These are phyloP conservation scores for Entomyzon cyanotis DNA, from an alignment of 2,113 vertebrate species.

Conservation along the genomic window DNA sequence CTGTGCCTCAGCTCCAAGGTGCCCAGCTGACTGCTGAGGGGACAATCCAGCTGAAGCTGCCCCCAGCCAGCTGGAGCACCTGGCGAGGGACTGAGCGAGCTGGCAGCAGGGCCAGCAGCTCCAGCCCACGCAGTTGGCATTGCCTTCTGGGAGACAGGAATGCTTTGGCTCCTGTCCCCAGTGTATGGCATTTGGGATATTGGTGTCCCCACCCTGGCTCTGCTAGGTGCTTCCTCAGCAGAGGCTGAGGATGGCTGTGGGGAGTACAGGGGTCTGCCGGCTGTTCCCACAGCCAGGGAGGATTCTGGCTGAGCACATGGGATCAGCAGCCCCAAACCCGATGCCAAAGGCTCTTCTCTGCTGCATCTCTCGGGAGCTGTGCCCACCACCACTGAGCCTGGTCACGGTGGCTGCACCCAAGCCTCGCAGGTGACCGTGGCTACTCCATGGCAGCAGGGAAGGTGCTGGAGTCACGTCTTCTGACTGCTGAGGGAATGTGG, in stretches of 20 bases:
- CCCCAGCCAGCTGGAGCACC: neutral
- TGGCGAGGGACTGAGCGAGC: neutral
- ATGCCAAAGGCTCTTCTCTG: neutral
- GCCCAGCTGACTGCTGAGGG: neutral
- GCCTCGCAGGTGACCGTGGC: fast-evolving
- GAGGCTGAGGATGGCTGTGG: neutral
- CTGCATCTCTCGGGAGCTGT: neutral
- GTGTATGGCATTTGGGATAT: fast-evolving
- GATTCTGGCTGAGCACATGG: neutral
- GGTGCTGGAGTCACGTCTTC: neutral
- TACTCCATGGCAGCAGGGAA: neutral
- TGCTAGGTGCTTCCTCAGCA: neutral
- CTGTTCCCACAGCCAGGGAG: neutral
- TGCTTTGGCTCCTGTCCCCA: neutral
- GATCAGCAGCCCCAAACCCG: neutral
- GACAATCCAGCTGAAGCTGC: neutral
- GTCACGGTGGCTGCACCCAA: neutral
- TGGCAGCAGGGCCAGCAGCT: neutral
- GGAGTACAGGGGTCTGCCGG: fast-evolving
- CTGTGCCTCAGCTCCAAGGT: neutral
- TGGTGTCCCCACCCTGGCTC: neutral
- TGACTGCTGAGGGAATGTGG: neutral
- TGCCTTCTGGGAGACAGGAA: neutral
- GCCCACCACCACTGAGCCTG: neutral
- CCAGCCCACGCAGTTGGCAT: neutral